These are phyloP conservation scores for Diaprepes abbreviatus DNA, from an alignment of 2,888 invertebrate genomes.

Conservation along the genomic window DNA sequence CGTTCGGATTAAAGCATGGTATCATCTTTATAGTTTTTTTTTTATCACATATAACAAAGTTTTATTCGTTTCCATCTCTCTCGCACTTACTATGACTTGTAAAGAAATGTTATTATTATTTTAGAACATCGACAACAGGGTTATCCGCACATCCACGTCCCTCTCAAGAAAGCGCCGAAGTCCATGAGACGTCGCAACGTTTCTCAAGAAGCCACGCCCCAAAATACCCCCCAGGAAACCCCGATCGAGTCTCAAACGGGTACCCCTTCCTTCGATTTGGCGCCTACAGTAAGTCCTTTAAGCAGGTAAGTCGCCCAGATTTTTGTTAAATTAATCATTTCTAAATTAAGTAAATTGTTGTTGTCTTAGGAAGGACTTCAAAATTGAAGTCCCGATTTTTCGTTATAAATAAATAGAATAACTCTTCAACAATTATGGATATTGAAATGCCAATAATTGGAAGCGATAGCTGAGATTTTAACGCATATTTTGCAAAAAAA, in stretches of 20 bases:
- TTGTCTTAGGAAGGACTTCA: too few relatives aligned
- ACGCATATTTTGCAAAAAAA: too few relatives aligned
- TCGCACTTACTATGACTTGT: slow-evolving; percentile 1
- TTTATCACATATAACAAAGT: too few relatives aligned
- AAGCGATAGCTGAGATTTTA: too few relatives aligned
- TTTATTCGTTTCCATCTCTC: background rate
- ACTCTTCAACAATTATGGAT: too few relatives aligned
- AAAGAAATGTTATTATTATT: slow-evolving; percentile 47
- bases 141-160: slow-evolving; percentile 75
- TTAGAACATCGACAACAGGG: slow-evolving; percentile 75
- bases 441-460: too few relatives aligned
- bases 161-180: slow-evolving; percentile 73
- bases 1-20: background rate
- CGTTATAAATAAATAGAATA: too few relatives aligned
- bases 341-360: too few relatives aligned
- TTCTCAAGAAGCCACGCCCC: slow-evolving; percentile 42
- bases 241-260: slow-evolving; percentile 51
- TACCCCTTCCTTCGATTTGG: slow-evolving; percentile 47
- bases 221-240: slow-evolving; percentile 50
- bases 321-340: too few relatives aligned
- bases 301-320: slow-evolving; percentile 44
- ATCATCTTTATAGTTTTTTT: background rate
- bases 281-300: slow-evolving; percentile 49
- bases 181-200: slow-evolving; percentile 66
- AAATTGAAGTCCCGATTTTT: too few relatives aligned